These are phyloP conservation scores for Byasa hedistus DNA, from an alignment of 2,888 invertebrate species.

Conservation along the genomic window DNA sequence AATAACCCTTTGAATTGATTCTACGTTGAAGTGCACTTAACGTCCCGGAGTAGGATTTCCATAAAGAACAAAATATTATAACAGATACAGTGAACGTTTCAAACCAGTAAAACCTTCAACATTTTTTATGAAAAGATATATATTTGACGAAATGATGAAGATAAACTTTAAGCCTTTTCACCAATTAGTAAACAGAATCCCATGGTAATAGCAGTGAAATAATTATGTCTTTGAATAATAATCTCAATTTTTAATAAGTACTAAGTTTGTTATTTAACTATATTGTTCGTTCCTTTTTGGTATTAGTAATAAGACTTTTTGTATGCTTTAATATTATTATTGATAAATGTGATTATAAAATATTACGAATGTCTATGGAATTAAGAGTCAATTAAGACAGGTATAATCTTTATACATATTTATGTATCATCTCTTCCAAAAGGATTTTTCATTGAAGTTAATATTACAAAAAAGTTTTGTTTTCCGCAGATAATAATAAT, in stretches of 20 bases:
- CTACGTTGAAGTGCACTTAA: conserved; percentile 11
- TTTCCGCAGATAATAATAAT: background rate
- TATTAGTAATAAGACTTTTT: background rate
- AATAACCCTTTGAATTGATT: conserved; percentile 1
- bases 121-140: background rate
- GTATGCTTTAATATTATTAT: background rate
- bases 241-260: background rate
- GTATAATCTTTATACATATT: too few relatives aligned
- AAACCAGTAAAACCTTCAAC: background rate
- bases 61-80: background rate
- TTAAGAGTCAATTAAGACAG: background rate
- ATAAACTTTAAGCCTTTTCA: background rate
- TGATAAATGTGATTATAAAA: background rate
- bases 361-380: too few relatives aligned
- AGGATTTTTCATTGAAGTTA: background rate
- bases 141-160: background rate
- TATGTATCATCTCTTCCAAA: too few relatives aligned
- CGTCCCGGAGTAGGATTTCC: background rate
- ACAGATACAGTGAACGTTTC: background rate
- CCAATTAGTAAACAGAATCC: too few relatives aligned
- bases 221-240: background rate
- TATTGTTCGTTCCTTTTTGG: background rate
- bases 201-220: background rate
- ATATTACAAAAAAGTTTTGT: background rate
- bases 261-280: background rate